A percentile compares a stretch with the other conserved stretches of the same genome.
Evolutionary conservation across 2,113 vertebrate species (phyloP).

Genomic region (Raja brachyura): DNA sequence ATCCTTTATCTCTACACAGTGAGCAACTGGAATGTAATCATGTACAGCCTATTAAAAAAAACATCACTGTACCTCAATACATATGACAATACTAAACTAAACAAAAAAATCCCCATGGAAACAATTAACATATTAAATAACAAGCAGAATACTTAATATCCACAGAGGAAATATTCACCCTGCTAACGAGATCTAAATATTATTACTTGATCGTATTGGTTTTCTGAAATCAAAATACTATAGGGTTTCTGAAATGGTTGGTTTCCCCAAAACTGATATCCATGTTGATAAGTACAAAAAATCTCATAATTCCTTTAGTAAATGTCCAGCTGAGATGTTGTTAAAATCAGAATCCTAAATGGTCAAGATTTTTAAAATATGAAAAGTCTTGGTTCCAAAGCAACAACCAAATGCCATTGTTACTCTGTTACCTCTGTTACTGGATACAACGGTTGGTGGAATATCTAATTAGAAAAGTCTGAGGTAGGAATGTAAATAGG

Average conservation of each 20-base stretch:
- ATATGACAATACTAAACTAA: no score
- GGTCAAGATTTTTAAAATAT: neutral
- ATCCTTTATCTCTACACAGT: no score
- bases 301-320: neutral
- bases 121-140: no score
- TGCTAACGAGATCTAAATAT: neutral
- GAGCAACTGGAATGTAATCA: no score
- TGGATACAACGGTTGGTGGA: neutral
- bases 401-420: neutral
- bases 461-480: no score
- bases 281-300: neutral
- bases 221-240: neutral
- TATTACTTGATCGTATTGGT: neutral
- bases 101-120: no score
- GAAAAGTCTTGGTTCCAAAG: neutral
- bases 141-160: neutral
- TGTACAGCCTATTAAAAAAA: no score
- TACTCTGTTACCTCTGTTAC: neutral
- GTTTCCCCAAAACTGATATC: constrained; percentile 10
- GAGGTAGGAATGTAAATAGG: no score
- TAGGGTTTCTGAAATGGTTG: neutral
- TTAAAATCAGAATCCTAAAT: neutral
- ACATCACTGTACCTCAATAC: no score
- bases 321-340: neutral
- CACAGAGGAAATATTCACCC: neutral